Conservation (phyloP, 2,797 vertebrate genomes). For the Eulemur mongoz region DNA sequence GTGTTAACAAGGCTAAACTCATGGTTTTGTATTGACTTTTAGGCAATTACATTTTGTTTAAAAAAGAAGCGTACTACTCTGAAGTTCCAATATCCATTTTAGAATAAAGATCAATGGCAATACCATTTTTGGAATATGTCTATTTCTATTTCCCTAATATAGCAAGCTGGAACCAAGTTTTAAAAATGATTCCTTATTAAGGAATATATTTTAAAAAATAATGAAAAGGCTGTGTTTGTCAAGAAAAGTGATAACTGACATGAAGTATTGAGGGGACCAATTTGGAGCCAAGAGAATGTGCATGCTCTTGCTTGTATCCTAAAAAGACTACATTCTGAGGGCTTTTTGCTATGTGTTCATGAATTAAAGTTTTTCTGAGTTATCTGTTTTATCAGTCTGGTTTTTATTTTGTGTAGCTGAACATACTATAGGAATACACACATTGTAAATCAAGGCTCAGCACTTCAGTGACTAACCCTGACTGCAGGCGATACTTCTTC, state of each 20-base stretch:
- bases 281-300: background rate
- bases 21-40: background rate
- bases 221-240: background rate
- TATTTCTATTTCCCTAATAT: background rate
- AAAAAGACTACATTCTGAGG: background rate
- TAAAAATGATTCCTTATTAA: conserved; percentile 30
- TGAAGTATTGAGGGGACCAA: background rate
- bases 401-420: background rate
- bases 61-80: background rate
- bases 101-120: background rate
- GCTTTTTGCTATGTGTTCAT: conserved; percentile 19
- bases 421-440: background rate
- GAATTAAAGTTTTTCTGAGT: conserved; percentile 21
- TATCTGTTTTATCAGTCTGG: conserved; percentile 6
- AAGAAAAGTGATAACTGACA: background rate
- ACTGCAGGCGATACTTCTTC: background rate
- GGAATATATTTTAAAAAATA: background rate
- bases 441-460: background rate
- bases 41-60: background rate
- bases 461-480: background rate
- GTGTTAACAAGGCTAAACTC: background rate
- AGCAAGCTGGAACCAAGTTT: background rate
- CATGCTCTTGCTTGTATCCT: background rate
- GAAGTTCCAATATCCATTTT: background rate
- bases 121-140: background rate